phyloP scores from a whole-genome alignment of 2,888 invertebrate genomes.

The Scaptomyza caliginosa region DNA sequence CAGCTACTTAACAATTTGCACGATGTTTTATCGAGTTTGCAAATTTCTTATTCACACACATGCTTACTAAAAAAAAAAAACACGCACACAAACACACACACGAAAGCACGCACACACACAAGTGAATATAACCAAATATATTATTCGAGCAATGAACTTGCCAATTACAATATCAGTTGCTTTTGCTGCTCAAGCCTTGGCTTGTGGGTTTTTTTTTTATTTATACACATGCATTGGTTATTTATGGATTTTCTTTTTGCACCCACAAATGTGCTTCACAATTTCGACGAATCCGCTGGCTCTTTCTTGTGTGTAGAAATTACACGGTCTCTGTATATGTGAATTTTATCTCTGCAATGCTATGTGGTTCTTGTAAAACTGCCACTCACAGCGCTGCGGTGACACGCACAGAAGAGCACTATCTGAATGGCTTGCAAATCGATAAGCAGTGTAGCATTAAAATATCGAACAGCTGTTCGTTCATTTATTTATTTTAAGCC shows the following conservation, averaged over 20 bases:
- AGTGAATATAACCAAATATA: constrained; percentile 74
- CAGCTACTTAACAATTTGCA: constrained; percentile 54
- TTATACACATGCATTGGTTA: constrained; percentile 18
- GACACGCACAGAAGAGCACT: constrained; percentile 22
- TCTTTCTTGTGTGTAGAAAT: constrained; percentile 52
- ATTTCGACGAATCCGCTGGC: constrained; percentile 39
- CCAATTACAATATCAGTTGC: constrained; percentile 61
- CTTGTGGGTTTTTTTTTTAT: constrained; percentile 17
- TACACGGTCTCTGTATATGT: constrained; percentile 66
- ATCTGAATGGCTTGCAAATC: constrained; percentile 14
- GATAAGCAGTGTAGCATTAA: constrained; percentile 38
- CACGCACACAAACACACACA: constrained; percentile 38
- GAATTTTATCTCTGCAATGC: constrained; percentile 63
- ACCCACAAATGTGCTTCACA: constrained; percentile 34
- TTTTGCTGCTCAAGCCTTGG: constrained; percentile 10
- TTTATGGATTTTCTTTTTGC: constrained; percentile 25
- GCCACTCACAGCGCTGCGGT: constrained; percentile 54
- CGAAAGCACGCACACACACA: constrained; percentile 21
- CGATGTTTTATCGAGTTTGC: constrained; percentile 64
- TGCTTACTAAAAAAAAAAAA: constrained; percentile 32
- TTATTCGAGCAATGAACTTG: constrained; percentile 78
- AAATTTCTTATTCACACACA: constrained; percentile 64
- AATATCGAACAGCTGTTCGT: constrained; percentile 33
- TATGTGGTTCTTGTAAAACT: constrained; percentile 61
- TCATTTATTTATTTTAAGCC: not conserved